These are phyloP conservation scores for Deilephila elpenor DNA, from an alignment of 2,888 invertebrate genomes.

Conservation along the genomic window DNA sequence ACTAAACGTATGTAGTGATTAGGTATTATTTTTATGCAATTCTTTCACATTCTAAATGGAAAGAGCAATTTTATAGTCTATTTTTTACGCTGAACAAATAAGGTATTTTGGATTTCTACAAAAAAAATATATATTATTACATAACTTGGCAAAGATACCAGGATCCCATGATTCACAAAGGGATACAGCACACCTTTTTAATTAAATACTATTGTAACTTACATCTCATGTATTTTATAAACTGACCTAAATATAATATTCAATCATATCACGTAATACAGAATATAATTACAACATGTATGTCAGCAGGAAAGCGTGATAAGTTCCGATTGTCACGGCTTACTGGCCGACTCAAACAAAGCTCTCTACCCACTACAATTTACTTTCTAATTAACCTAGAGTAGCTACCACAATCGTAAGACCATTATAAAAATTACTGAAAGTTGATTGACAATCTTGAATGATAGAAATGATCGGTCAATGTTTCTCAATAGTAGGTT, in stretches of 20 bases:
- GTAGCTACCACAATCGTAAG: constrained; percentile 1
- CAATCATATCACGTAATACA: neutral
- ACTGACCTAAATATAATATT: neutral
- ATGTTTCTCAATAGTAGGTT: no score
- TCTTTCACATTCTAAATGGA: no score
- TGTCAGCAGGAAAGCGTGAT: constrained; percentile 13
- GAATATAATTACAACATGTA: neutral
- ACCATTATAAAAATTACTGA: constrained; percentile 4
- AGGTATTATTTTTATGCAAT: no score
- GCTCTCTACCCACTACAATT: constrained; percentile 13
- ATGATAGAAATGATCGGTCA: neutral
- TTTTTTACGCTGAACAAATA: no score
- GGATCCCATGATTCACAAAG: no score
- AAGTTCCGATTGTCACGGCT: constrained; percentile 21
- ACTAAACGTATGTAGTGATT: no score
- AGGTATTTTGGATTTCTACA: no score
- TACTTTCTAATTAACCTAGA: constrained; percentile 20
- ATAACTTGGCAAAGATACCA: no score
- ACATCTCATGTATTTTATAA: neutral
- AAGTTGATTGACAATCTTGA: neutral
- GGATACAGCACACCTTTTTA: no score
- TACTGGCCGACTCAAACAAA: constrained; percentile 13
- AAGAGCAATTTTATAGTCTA: no score
- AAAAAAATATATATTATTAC: no score
- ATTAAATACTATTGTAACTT: no score